Percentiles rank a stretch among this genome's conserved stretches.
These are phyloP conservation scores for Holocentrus rufus DNA, from an alignment of 2,797 vertebrate species.

Conservation along the genomic window DNA sequence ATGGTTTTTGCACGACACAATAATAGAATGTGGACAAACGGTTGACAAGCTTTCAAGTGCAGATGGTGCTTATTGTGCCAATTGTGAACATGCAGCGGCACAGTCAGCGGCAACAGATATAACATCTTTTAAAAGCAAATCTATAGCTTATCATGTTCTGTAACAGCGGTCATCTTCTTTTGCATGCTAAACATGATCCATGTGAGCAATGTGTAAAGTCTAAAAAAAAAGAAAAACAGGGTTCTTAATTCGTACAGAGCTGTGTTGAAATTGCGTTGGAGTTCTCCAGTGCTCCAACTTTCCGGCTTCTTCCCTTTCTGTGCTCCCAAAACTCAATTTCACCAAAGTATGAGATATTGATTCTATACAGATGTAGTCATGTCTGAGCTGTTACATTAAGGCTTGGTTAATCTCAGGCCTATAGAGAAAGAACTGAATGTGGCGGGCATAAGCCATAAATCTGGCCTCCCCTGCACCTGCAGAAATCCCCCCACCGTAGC, in stretches of 20 bases:
- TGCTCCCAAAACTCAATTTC: constrained; percentile 74
- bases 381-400: constrained; percentile 76
- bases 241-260: constrained; percentile 33
- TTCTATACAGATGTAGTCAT: constrained; percentile 72
- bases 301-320: constrained; percentile 10
- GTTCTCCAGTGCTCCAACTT: constrained; percentile 29
- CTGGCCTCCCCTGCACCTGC: constrained; percentile 59
- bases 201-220: constrained; percentile 12
- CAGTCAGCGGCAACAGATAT: neutral
- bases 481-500: constrained; percentile 62
- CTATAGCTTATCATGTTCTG: neutral
- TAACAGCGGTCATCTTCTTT: neutral
- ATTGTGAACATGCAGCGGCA: too few species aligned
- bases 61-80: too few species aligned
- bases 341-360: constrained; percentile 81
- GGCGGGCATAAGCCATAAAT: constrained; percentile 67
- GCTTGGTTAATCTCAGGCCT: constrained; percentile 72
- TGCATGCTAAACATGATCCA: neutral
- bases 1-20: neutral
- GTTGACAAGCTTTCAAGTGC: neutral
- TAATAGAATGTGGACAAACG: too few species aligned
- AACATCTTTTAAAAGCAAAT: neutral
- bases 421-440: constrained; percentile 61
- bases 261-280: constrained; percentile 30
- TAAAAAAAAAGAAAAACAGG: constrained; percentile 15